These are phyloP conservation scores for Ammospiza nelsoni DNA, from an alignment of 2,113 vertebrate species.

Conservation along the genomic window DNA sequence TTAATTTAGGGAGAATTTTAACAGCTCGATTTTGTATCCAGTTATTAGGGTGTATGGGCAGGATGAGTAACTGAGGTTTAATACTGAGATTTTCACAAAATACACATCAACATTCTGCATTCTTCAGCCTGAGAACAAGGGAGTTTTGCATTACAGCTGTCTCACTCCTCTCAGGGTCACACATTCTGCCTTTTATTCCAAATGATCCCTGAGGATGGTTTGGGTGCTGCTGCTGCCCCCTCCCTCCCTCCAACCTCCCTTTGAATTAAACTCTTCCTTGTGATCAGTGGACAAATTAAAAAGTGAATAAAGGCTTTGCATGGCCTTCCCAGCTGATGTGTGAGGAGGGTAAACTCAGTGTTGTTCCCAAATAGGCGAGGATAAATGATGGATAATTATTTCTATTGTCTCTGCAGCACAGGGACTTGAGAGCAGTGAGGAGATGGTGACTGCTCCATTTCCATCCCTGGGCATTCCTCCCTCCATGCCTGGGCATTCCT, in stretches of 20 bases:
- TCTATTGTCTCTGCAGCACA: not conserved
- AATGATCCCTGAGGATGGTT: not conserved
- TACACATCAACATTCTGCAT: not conserved
- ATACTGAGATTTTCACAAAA: not conserved
- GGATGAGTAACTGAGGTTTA: not conserved
- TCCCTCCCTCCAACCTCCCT: not conserved
- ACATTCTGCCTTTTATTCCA: not conserved
- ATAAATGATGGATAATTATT: not conserved
- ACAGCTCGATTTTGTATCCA: not conserved
- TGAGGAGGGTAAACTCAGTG: not conserved
- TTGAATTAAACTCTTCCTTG: not conserved
- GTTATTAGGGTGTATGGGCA: not conserved
- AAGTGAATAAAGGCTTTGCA: not conserved
- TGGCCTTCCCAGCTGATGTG: not conserved
- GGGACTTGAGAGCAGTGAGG: not conserved
- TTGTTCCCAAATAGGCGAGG: not conserved
- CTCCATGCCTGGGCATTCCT: not conserved
- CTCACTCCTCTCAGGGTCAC: not conserved
- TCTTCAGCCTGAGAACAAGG: not conserved
- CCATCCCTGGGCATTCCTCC: not conserved
- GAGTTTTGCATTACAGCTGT: not conserved
- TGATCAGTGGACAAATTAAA: not conserved
- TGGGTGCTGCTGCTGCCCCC: not conserved
- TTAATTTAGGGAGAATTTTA: slow-evolving; percentile 35
- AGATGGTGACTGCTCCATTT: not conserved